Evolutionary conservation across 2,113 vertebrate species (phyloP), one percentile per base, ranked within the genome.

Genomic region (Ptilorrhoa leucosticta): DNA sequence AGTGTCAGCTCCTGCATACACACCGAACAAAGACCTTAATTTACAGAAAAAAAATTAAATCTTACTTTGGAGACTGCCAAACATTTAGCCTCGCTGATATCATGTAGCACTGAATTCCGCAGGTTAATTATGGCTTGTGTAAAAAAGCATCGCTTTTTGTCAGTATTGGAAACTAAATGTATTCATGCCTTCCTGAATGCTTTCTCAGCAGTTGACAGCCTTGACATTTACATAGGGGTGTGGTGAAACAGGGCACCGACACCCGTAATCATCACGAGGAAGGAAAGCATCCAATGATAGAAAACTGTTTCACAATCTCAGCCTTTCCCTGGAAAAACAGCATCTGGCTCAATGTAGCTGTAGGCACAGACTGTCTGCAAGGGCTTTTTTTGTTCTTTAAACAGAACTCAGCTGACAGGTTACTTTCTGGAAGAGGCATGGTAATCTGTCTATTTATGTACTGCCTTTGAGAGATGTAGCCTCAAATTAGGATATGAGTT

Each of bases 331-430:
- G 81, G 72, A 56, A 92, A 95, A 97, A 58, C 44, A 89, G 77
- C 80, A 94, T 91, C 73, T 84, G 83, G 48, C 80, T 94, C 77
- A 42, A 4, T 30, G 61, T 54, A 33, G 77, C 65, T 66, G 48
- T 63, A 81, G 83, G 87, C 72, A 96, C 48, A 64, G 65, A 58
- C 68, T 83, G 56, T 91, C 80, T 95, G 75, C 86, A 84, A 93
- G 61, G 68, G 72, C 44, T 89, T 94, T 91, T 84, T 87, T 54
- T 70, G 60, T 90, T 94, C 94, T 89, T 89, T 64, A 44, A 78
- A 57, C 91, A 91, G 64, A 94, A 56, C 40, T 91, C 87, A 96
- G 61, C 87, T 84, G 83, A 84, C 81, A 91, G 91, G 93, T 89
- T 94, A 71, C 77, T 89, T 51, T 93, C 73, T 94, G 87, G 81